Percentiles rank a stretch among this genome's conserved stretches.
These are phyloP conservation scores for Isaurus tuberculatus DNA, from an alignment of 92 coral and sea anemone genomes.

Conservation along the genomic window DNA sequence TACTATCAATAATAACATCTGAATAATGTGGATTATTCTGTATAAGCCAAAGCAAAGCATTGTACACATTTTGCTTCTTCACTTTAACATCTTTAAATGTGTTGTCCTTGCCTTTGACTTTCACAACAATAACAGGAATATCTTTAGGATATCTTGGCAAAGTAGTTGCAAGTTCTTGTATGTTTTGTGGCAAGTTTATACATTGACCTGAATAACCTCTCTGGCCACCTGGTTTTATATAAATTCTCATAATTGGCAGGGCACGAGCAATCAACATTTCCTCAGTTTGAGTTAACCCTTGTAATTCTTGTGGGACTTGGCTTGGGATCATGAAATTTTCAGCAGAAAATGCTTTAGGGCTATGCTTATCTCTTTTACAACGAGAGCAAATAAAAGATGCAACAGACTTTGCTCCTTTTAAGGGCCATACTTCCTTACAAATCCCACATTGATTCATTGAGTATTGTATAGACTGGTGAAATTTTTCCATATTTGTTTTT, in stretches of 20 bases:
- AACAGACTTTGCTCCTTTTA: slow-evolving; percentile 56
- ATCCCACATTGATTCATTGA: slow-evolving; percentile 44
- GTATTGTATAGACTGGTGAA: slow-evolving; percentile 40
- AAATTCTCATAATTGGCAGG: background rate
- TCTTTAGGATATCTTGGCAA: slow-evolving; percentile 26
- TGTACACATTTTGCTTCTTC: slow-evolving; percentile 15
- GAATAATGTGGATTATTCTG: slow-evolving; percentile 25
- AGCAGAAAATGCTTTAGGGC: slow-evolving; percentile 64
- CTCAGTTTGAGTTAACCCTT: slow-evolving; percentile 26
- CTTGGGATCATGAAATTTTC: slow-evolving; percentile 59
- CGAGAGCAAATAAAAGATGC: slow-evolving; percentile 52
- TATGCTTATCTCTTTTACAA: slow-evolving; percentile 61
- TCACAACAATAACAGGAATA: background rate
- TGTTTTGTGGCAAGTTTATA: slow-evolving; percentile 8
- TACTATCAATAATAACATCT: slow-evolving; percentile 7
- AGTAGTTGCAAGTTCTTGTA: slow-evolving; percentile 17
- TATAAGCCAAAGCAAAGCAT: slow-evolving; percentile 20
- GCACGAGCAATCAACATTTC: slow-evolving; percentile 9
- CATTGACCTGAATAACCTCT: background rate
- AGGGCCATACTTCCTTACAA: slow-evolving; percentile 67
- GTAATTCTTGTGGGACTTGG: slow-evolving; percentile 29
- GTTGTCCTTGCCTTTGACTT: no score
- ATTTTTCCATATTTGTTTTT: slow-evolving; percentile 19
- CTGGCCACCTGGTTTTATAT: slow-evolving; percentile 8
- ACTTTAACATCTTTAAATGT: slow-evolving; percentile 24